These are phyloP conservation scores for Corythoichthys intestinalis DNA, from an alignment of 2,113 vertebrate genomes.

Conservation along the genomic window DNA sequence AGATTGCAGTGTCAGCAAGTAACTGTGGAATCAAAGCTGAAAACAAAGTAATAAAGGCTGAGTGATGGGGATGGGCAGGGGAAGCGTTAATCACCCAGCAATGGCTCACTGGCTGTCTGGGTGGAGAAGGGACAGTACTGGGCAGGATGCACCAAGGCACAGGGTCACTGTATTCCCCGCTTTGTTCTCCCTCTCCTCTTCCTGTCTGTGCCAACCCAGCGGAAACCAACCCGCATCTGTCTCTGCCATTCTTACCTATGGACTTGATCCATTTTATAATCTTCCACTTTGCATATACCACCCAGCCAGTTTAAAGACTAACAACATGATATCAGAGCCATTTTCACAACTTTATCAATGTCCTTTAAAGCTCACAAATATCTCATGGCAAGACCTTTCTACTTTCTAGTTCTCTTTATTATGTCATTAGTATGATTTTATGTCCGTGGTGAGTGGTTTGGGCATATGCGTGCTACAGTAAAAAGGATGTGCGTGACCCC, in stretches of 20 bases:
- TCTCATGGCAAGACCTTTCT: slow-evolving; percentile 8
- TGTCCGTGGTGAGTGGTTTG: not conserved
- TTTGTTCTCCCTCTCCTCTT: slow-evolving; percentile 68
- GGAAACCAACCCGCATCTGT: slow-evolving; percentile 67
- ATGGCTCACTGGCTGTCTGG: slow-evolving; percentile 35
- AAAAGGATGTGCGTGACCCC: slow-evolving; percentile 58
- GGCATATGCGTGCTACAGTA: slow-evolving; percentile 48
- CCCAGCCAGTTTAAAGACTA: slow-evolving; percentile 9
- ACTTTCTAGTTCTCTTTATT: not conserved
- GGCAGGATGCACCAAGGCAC: slow-evolving; percentile 64
- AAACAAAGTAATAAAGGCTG: slow-evolving; percentile 74
- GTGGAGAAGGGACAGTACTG: slow-evolving; percentile 38
- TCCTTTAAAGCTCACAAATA: slow-evolving; percentile 28
- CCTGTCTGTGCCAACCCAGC: slow-evolving; percentile 66
- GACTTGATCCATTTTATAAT: slow-evolving; percentile 21
- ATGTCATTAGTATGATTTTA: not conserved
- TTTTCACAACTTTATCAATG: slow-evolving; percentile 25
- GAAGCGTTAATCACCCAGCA: slow-evolving; percentile 69
- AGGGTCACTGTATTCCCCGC: slow-evolving; percentile 59
- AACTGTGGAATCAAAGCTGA: slow-evolving; percentile 45
- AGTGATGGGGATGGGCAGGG: slow-evolving; percentile 55
- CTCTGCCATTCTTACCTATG: slow-evolving; percentile 46
- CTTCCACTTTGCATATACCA: slow-evolving; percentile 22
- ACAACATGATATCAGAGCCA: slow-evolving; percentile 29
- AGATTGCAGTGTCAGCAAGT: slow-evolving; percentile 66